phyloP scores from a whole-genome alignment of 92 coral and sea anemone species.

The Blastomussa wellsi region DNA sequence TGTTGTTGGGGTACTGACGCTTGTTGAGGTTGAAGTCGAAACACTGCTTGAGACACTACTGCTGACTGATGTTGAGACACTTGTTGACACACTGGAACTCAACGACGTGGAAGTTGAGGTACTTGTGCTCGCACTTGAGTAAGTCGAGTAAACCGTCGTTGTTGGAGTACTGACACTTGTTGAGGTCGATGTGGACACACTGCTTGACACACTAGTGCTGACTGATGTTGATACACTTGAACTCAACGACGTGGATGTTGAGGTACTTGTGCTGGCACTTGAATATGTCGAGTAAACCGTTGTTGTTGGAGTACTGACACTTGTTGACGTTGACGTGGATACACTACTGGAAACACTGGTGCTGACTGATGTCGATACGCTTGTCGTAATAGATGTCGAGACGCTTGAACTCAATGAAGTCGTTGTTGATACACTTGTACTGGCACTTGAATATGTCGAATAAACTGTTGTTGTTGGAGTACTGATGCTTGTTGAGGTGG shows the following conservation, averaged over 20 bases:
- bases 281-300: conserved; percentile 11
- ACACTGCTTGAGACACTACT: neutral
- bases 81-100: neutral
- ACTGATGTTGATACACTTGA: neutral
- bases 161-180: conserved; percentile 29
- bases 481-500: neutral
- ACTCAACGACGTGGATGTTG: neutral
- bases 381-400: neutral
- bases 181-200: conserved; percentile 9
- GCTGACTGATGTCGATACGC: neutral
- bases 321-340: conserved; percentile 32
- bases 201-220: conserved; percentile 27
- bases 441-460: neutral
- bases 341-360: conserved; percentile 4
- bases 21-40: neutral
- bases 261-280: neutral
- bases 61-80: no score
- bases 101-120: neutral
- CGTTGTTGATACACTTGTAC: neutral
- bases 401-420: neutral
- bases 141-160: neutral
- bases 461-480: neutral
- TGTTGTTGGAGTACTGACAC: conserved; percentile 28
- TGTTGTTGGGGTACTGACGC: neutral
- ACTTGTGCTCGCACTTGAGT: neutral